Evolutionary conservation across 1,140 invertebrate species (phyloP), one percentile per base, ranked within the genome.

Genomic region (Colletes gigas): DNA sequence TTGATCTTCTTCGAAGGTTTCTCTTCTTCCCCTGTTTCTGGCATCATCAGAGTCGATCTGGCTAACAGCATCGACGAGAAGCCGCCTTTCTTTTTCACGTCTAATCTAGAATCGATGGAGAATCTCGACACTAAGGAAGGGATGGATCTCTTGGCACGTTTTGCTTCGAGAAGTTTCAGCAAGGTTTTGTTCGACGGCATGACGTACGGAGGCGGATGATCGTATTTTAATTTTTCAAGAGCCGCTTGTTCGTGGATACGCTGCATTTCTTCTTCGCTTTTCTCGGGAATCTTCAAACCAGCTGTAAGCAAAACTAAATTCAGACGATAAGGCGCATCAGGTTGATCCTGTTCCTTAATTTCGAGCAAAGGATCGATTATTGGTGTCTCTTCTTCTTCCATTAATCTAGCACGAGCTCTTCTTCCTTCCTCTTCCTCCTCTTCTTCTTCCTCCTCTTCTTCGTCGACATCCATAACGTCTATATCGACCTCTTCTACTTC

Each of bases 91-190:
- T 78, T 90, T 74, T 84, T 93, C 1, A 90, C 78, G 39, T 91
- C 87, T 7, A 93, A 69, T 70, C 82, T 91, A 0, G 92, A 93
- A 55, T 93, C 90, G 3, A 93, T 87, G 0, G 93, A 93, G 81
- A 93, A 93, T 82, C 92, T 86, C 6, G 93, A 93, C 15, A 93
- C 72, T 10, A 93, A 82, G 14, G 92, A 93, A 15, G 90, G 89
- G 8, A 90, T 80, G 8, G 93, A 93, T 67, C 89, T 89, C 0
- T 89, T 90, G 3, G 92, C 92, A 63, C 87, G 79, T 85, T 93
- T 93, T 4, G 90, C 89, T 60, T 91, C 87, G 0, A 92, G 21
- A 14, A 93, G 85, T 19, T 89, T 83, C 4, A 83, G 82, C 8
- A 93, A 67, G 4, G 90, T 90, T 63, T 87, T 89, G 44, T 88